Percentiles rank a stretch among this genome's conserved stretches.
These are phyloP conservation scores for Myopa tessellatipennis DNA, from an alignment of 2,888 invertebrate species.

Conservation along the genomic window DNA sequence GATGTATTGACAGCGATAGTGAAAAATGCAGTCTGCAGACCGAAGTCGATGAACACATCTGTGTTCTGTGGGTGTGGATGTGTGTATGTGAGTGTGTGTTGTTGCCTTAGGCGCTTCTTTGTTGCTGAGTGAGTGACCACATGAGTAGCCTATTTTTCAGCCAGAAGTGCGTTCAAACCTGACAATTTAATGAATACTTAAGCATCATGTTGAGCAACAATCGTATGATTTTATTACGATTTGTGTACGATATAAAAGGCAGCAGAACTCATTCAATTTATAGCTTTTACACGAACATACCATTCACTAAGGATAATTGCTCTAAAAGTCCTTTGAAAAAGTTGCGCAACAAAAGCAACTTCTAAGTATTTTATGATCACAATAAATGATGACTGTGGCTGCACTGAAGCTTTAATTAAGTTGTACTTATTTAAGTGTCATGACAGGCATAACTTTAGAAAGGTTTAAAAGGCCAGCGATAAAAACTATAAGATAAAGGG, in stretches of 20 bases:
- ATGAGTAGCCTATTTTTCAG: too few species aligned
- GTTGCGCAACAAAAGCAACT: too few species aligned
- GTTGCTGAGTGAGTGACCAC: not conserved
- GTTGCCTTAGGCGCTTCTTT: not conserved
- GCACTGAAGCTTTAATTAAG: too few species aligned
- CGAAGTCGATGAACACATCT: not conserved
- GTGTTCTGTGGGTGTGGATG: not conserved
- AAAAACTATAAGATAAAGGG: too few species aligned
- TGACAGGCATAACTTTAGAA: too few species aligned
- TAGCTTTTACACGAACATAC: not conserved
- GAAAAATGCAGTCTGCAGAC: not conserved
- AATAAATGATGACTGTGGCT: too few species aligned
- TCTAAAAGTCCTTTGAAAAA: too few species aligned
- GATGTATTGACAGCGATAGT: conserved; percentile 26
- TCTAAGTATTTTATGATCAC: too few species aligned
- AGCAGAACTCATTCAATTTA: not conserved
- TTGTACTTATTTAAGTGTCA: too few species aligned
- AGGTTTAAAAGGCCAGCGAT: too few species aligned
- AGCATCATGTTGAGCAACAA: conserved; percentile 20
- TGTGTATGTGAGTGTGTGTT: conserved; percentile 8
- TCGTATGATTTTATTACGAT: not conserved
- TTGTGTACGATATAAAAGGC: not conserved
- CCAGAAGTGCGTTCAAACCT: conserved; percentile 4
- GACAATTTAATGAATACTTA: conserved; percentile 25
- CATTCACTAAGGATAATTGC: not conserved